Base-by-base conservation (phyloP, 2,797 vertebrate species). In the Gymnopithys bicolor region DNA sequence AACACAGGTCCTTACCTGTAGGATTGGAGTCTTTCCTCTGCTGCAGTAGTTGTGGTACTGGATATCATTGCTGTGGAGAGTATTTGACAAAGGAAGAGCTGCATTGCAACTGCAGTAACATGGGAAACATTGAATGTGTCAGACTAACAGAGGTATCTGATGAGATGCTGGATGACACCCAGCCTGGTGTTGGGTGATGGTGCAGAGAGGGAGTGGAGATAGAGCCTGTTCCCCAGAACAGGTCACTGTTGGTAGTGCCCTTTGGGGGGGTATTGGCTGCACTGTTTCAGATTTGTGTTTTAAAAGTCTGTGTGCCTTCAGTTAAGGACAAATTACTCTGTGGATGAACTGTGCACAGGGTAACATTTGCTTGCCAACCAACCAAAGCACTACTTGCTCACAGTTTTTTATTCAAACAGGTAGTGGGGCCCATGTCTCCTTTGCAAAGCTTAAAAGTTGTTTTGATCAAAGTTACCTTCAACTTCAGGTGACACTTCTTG, bases 171-270 rank as follows among this genome's bases (percentile, higher is more conserved):
- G 48, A 30, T 45, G 67, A 52, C 15, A 2, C 27, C 4, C 33
- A 64, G 13, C 21, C 32, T 64, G 63, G 21, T 22, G 1, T 11
- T 22, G 45, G 32, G 5, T 59, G 39, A 17, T 69, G 64, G 13
- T n/a, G 5, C 16, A 32, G 17, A 39, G 41, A 2, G 62, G 39
- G 30, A 15, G 30, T 18, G 59, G 51, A 30, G 9, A 30, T 7
- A 52, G 27, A 41, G 41, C 7, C 41, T 12, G 28, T 84, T 32
- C 52, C 58, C 32, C 39, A 22, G 59, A 13, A 25, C 1, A 7
- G 15, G 25, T 46, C 46, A 7, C 11, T 45, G 1, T 7, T 59
- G 18, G 45, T 63, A 1, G 0, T 30, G 56, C 49, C 45, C 0
- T 24, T 39, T 0, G 1, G 3, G 25, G 37, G 60, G 12, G 2